Conservation (phyloP, 2,888 invertebrate species). For the Galerucella calmariensis region DNA sequence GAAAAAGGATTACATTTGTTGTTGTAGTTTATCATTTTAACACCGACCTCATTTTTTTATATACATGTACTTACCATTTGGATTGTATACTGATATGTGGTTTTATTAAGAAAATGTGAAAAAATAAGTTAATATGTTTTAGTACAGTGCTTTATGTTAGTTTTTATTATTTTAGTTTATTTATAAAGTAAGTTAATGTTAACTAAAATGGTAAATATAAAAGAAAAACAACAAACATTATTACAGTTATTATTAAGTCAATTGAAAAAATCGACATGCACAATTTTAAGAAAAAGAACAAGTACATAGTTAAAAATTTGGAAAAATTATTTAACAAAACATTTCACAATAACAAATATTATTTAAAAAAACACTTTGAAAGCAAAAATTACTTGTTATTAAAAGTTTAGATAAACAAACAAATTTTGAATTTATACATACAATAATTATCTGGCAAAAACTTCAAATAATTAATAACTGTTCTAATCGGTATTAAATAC, state of each 20-base stretch:
- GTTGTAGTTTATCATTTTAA: neutral
- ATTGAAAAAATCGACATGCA: conserved; percentile 30
- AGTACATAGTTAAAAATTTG: neutral
- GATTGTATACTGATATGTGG: neutral
- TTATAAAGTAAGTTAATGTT: conserved; percentile 47
- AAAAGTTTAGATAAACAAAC: neutral
- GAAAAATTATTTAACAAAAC: neutral
- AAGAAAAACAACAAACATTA: conserved; percentile 41
- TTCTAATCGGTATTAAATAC: conserved; percentile 10
- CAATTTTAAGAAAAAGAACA: neutral
- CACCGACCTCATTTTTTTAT: neutral
- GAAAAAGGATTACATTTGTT: too few relatives aligned
- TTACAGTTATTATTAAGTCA: conserved; percentile 31
- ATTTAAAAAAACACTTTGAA: neutral
- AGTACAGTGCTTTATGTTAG: conserved; percentile 53
- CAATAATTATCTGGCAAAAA: neutral
- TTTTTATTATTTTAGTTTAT: conserved; percentile 28
- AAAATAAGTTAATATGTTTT: conserved; percentile 32
- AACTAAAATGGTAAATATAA: conserved; percentile 52
- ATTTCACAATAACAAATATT: neutral
- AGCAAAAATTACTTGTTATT: conserved; percentile 2
- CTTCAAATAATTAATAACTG: conserved; percentile 1
- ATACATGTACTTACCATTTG: neutral
- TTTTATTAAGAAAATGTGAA: conserved; percentile 19
- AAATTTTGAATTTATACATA: neutral